Evolutionary conservation across 2,888 invertebrate genomes (phyloP), one percentile per base, ranked within the genome.

Genomic region (Nomada hirtipes): DNA sequence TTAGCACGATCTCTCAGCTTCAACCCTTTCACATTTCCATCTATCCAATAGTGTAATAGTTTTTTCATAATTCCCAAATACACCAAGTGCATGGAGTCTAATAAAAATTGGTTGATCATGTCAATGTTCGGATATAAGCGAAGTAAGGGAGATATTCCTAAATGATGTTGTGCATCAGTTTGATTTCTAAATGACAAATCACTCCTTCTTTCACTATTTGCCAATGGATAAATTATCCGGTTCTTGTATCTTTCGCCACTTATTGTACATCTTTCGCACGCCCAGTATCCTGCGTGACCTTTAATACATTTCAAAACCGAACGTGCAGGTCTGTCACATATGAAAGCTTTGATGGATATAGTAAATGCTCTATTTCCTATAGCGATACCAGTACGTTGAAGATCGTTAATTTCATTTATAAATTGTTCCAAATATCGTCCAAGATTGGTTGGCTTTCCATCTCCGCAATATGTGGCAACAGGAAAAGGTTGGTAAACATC

Each of bases 391-490:
- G 29, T 61, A n/a, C 47, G 20, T 63, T 63, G 47, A 7, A 63
- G 47, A 20, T 63, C 44, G 23, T 63, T 63, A 63, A 63, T 44
- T 63, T 63, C 47, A 44, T 20, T 42, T 44, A 63, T 63, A 23
- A 63, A 63, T 63, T 63, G 42, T 0, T 44, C 42, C 23, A 63
- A 63, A 44, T 63, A 63, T 47, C 42, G 4, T 42, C 42, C 63
- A 44, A 44, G 55, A 55, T 55, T 55, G 55, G 20, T 23, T 55
- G 55, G 55, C 55, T 55, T 55, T 55, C 23, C 55, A 55, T 55
- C 55, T 11, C 23, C 23, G 20, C 20, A 55, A 55, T 55, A 55
- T 4, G 55, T 23, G 55, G 55, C 55, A 55, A 23, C 55, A 55
- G 55, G 10, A 55, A 55, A 55, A 0, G n/a, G 18, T n/a, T 55